A percentile compares a stretch with the other conserved stretches of the same genome.
Conservation (phyloP, 1,140 invertebrate species). For the Nylanderia fulva region DNA sequence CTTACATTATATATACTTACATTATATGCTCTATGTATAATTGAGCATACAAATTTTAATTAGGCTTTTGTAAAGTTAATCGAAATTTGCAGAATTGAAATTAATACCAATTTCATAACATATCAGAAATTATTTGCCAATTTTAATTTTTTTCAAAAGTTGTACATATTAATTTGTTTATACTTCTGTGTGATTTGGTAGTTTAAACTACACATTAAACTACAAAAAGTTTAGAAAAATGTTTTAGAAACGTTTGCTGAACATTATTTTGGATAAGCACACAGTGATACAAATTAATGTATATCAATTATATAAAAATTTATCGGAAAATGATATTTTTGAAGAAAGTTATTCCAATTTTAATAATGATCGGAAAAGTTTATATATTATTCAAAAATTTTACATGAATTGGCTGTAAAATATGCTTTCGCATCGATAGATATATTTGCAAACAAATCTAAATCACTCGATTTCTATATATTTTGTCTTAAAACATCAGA, state of each 20-base stretch:
- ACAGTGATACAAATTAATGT: neutral
- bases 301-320: neutral
- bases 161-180: neutral
- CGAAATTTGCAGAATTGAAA: neutral
- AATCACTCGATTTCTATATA: neutral
- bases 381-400: neutral
- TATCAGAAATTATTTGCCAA: no score
- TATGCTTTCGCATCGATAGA: slow-evolving; percentile 5
- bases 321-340: neutral
- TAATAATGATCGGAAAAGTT: neutral
- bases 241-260: neutral
- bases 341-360: neutral
- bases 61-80: neutral
- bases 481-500: neutral
- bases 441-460: neutral
- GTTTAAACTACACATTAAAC: neutral
- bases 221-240: neutral
- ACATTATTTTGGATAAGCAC: neutral
- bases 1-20: no score
- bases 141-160: neutral
- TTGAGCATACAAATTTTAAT: neutral
- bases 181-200: no score
- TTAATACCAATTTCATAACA: no score
- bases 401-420: neutral
- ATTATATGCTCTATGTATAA: neutral